Evolutionary conservation across 2,888 invertebrate species (phyloP).

Genomic region (Thecocarcelia acutangulata): DNA sequence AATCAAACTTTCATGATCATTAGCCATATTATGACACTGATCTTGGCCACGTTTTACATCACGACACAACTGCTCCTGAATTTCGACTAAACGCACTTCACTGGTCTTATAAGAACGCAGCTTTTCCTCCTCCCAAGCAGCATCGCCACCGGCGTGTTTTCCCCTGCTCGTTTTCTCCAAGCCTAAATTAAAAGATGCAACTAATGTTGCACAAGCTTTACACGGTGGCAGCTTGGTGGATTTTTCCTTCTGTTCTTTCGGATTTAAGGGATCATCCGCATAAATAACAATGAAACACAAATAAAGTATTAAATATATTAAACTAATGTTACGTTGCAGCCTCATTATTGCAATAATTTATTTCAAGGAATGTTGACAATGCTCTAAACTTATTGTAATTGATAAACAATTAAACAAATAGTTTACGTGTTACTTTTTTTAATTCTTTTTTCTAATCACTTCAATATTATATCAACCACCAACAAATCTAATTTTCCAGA

Average conservation of each 20-base stretch:
- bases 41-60: constrained; percentile 87
- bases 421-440: constrained; percentile 63
- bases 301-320: constrained; percentile 17
- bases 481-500: constrained; percentile 53
- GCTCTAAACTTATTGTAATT: constrained; percentile 33
- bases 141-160: constrained; percentile 95
- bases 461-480: constrained; percentile 32
- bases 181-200: constrained; percentile 87
- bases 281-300: constrained; percentile 4
- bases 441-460: not conserved
- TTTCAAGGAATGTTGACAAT: not conserved
- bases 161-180: constrained; percentile 83
- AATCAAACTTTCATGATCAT: constrained; percentile 89
- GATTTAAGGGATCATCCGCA: constrained; percentile 66
- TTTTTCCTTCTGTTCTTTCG: constrained; percentile 75
- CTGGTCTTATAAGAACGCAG: constrained; percentile 91
- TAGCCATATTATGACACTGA: constrained; percentile 92
- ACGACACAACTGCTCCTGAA: constrained; percentile 92
- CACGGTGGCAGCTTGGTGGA: constrained; percentile 87
- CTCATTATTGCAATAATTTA: constrained; percentile 15
- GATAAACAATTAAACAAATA: constrained; percentile 33
- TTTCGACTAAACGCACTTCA: constrained; percentile 94
- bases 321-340: not conserved
- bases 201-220: constrained; percentile 88
- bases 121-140: constrained; percentile 96